Base-by-base conservation (phyloP, 2,888 invertebrate species). In the Reticulitermes lucifugus region DNA sequence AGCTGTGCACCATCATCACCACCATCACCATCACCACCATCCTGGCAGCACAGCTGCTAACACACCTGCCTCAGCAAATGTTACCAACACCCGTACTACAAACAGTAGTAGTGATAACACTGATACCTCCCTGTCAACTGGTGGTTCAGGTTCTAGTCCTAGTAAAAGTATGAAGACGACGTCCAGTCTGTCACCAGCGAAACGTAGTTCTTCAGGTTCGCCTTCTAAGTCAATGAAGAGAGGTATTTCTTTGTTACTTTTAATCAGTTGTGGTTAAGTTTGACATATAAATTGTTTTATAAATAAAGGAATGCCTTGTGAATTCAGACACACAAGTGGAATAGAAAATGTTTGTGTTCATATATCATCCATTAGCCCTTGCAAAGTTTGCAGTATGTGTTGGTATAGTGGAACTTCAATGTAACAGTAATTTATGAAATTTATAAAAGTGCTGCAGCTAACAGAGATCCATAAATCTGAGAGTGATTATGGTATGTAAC, bases 131-230 rank as follows among this genome's bases (percentile, higher is more conserved):
- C 90, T 92, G 86, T 93, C 93, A 65, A 81, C 81, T 18, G 91
- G 93, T 91, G 95, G 89, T 90, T 94, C 65, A 95, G 95, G 95
- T 75, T 95, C 95, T 88, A 96, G 96, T 89, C 97, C 97, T 0
- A 96, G 96, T 83, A 96, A 97, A 90, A 97, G 96, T 90, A 94
- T 96, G 21, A 96, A 97, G 89, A 97, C 97, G 81, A 96, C 96
- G 59, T 96, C 96, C 41, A 96, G 96, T 88, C 92, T 97, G 73
- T 96, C 96, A 89, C 97, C 97, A 0, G 96, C 97, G 0, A 97
- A 97, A 90, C 92, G 96, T 87, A 95, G 95, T 86, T 95, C 95
- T 85, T 96, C 96, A 87, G 96, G 96, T 0, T 96, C 96, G 21
- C 97, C 97, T 70, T 94, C 94, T 88, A 95, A 95, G 90, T 95